Percentiles rank a stretch among this genome's conserved stretches.
Conservation (phyloP, 2,888 invertebrate genomes). For the Chaetoderma sp. region DNA sequence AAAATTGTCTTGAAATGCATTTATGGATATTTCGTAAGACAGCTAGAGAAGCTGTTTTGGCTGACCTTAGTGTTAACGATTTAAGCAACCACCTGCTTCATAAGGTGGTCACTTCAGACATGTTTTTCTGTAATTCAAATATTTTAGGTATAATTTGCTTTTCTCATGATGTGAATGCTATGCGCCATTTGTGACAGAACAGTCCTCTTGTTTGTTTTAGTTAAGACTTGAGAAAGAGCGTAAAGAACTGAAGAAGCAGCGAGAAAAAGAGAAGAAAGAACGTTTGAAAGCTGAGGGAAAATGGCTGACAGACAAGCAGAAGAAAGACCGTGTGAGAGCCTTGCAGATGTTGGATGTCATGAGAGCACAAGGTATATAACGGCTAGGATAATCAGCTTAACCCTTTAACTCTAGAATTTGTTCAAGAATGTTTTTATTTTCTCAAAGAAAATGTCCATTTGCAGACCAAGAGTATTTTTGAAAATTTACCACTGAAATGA, state of each 20-base stretch:
- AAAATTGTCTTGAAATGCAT: no score
- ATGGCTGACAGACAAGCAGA: slow-evolving; percentile 91
- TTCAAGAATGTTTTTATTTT: no score
- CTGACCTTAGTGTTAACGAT: not conserved
- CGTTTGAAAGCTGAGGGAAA: slow-evolving; percentile 97
- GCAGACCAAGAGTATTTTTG: no score
- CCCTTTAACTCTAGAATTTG: no score
- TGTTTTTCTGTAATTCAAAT: slow-evolving; percentile 14
- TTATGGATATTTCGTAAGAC: not conserved
- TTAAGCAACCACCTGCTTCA: slow-evolving; percentile 14
- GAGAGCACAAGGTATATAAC: slow-evolving; percentile 88
- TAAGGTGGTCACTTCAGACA: no score
- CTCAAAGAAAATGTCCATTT: no score
- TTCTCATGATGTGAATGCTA: slow-evolving; percentile 4
- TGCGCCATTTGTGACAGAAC: slow-evolving; percentile 18
- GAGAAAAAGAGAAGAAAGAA: slow-evolving; percentile 92
- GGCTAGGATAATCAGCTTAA: no score
- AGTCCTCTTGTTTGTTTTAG: slow-evolving; percentile 60
- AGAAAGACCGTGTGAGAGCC: slow-evolving; percentile 85
- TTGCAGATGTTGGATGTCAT: slow-evolving; percentile 89
- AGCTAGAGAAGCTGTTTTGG: no score
- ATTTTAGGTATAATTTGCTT: slow-evolving; percentile 22
- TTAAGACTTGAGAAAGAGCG: slow-evolving; percentile 85
- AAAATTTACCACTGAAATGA: no score
- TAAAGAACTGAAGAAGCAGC: slow-evolving; percentile 89